A percentile compares a stretch with the other conserved stretches of the same genome.
These are phyloP conservation scores for Phaonia tiefii DNA, from an alignment of 2,888 invertebrate genomes.

Conservation along the genomic window DNA sequence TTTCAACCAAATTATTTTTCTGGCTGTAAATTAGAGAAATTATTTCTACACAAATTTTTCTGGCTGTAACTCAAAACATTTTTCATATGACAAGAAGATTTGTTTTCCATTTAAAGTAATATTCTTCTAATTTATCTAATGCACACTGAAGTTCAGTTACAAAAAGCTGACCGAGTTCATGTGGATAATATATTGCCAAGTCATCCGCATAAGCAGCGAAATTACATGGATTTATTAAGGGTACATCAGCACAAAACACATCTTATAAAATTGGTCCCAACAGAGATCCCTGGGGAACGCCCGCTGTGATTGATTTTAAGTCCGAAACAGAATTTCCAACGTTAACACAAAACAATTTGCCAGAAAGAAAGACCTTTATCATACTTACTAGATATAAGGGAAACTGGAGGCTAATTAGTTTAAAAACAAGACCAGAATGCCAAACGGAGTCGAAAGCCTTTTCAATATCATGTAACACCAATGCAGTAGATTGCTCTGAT, in stretches of 20 bases:
- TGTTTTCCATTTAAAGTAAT: slow-evolving; percentile 34
- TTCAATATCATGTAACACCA: slow-evolving; percentile 2
- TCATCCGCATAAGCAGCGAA: slow-evolving; percentile 15
- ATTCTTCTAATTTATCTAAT: slow-evolving; percentile 9
- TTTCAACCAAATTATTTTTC: no score
- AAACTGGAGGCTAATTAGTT: background rate
- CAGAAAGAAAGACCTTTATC: background rate
- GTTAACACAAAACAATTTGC: background rate
- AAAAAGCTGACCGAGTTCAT: background rate
- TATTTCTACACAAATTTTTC: no score
- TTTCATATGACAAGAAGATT: no score
- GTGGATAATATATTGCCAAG: background rate
- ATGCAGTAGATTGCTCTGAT: background rate
- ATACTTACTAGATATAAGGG: background rate
- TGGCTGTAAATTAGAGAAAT: no score
- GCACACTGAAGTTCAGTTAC: slow-evolving; percentile 20
- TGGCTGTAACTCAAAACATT: no score
- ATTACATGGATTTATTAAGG: background rate
- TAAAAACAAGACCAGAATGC: background rate
- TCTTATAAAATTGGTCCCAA: background rate
- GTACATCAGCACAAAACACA: background rate
- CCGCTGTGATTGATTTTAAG: background rate
- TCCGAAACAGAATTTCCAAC: background rate
- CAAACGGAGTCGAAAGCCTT: slow-evolving; percentile 17
- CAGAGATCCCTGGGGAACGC: background rate